These are phyloP conservation scores for Leptogaster cylindrica DNA, from an alignment of 2,888 invertebrate species.

Conservation along the genomic window DNA sequence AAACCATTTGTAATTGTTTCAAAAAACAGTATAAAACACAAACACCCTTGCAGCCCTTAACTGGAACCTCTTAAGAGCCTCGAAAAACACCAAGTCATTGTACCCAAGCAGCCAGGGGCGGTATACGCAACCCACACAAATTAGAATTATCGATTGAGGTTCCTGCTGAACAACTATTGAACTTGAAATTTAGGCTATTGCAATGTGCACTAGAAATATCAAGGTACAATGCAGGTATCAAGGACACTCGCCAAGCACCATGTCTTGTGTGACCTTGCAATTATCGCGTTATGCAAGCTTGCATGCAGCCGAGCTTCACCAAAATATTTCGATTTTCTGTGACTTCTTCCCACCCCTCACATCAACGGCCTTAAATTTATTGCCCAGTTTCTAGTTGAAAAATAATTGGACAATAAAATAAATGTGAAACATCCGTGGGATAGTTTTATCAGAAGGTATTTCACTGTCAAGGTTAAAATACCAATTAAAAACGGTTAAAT, in stretches of 20 bases:
- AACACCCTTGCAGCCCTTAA: background rate
- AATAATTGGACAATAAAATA: slow-evolving; percentile 12
- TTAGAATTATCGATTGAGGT: slow-evolving; percentile 7
- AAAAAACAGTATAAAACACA: background rate
- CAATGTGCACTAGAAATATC: background rate
- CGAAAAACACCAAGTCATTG: slow-evolving; percentile 6
- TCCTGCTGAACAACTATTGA: slow-evolving; percentile 19
- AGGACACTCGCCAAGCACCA: slow-evolving; percentile 25
- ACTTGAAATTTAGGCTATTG: slow-evolving; percentile 33
- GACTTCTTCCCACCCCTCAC: background rate
- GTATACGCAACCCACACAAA: background rate
- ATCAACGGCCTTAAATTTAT: slow-evolving; percentile 32
- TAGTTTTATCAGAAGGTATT: slow-evolving; percentile 17
- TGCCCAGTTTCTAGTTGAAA: slow-evolving; percentile 1
- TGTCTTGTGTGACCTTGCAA: slow-evolving; percentile 25
- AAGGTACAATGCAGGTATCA: slow-evolving; percentile 7
- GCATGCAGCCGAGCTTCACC: slow-evolving; percentile 24
- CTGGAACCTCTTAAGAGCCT: background rate
- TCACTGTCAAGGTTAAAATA: slow-evolving; percentile 28
- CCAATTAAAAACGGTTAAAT: slow-evolving; percentile 2
- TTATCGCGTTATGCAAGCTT: slow-evolving; percentile 31
- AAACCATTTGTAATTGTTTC: background rate
- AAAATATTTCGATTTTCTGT: slow-evolving; percentile 10
- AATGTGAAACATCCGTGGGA: slow-evolving; percentile 18
- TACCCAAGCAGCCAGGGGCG: slow-evolving; percentile 1